Evolutionary conservation across 2,113 vertebrate species (phyloP).

Genomic region (Calypte anna): DNA sequence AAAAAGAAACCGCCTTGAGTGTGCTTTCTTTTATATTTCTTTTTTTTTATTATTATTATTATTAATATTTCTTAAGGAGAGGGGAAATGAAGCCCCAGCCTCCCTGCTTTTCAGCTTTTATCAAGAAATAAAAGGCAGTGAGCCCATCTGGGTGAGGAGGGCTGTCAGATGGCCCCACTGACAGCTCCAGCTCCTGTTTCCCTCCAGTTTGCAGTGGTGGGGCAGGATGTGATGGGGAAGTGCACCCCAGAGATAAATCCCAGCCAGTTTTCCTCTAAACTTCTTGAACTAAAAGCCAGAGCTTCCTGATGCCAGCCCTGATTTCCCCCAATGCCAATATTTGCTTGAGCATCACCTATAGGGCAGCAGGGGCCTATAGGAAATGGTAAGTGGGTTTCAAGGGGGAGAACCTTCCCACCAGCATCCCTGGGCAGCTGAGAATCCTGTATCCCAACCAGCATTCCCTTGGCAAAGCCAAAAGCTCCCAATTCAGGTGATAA

Average conservation of each 20-base stretch:
- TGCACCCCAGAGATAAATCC: background rate
- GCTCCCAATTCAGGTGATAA: background rate
- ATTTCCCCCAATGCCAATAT: background rate
- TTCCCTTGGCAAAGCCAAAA: background rate
- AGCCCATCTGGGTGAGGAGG: background rate
- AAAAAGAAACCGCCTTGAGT: conserved; percentile 43
- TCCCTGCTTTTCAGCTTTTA: background rate
- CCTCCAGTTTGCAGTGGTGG: background rate
- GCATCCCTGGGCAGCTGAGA: accelerated
- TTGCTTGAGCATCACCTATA: background rate
- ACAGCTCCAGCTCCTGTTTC: background rate
- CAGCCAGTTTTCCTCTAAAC: conserved; percentile 36
- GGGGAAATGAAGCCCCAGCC: background rate
- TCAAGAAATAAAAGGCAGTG: background rate
- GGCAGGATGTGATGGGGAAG: background rate
- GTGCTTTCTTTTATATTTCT: conserved; percentile 10
- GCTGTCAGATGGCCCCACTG: background rate
- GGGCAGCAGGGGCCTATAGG: background rate
- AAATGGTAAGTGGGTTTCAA: background rate
- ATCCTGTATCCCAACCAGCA: accelerated
- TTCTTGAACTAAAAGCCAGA: conserved; percentile 63
- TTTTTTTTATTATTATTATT: background rate
- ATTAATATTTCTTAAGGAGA: background rate
- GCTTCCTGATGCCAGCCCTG: background rate
- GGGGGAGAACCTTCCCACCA: background rate